phyloP scores from a whole-genome alignment of 1,140 invertebrate species.

The Zaprionus davidi region DNA sequence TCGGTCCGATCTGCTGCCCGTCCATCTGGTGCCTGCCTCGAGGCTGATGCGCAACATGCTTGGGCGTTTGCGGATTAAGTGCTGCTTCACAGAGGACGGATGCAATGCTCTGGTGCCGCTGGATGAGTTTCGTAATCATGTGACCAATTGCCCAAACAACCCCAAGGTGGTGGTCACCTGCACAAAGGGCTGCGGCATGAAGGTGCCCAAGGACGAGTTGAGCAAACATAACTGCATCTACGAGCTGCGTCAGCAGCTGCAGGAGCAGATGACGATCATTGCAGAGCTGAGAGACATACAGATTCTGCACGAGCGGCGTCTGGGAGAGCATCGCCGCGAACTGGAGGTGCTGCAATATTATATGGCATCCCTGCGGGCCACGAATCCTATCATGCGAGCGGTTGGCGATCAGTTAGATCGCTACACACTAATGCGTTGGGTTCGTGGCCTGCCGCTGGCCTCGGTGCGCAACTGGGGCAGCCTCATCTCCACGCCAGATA shows the following conservation, averaged over 20 bases:
- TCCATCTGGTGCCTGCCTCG: conserved; percentile 45
- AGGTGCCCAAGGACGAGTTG: conserved; percentile 67
- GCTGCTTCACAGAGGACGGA: conserved; percentile 48
- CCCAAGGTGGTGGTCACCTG: conserved; percentile 57
- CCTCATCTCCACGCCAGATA: conserved; percentile 63
- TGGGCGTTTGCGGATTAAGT: conserved; percentile 48
- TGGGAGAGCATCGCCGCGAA: conserved; percentile 49
- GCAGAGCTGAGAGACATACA: conserved; percentile 26
- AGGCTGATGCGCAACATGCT: conserved; percentile 71
- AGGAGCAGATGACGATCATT: conserved; percentile 18
- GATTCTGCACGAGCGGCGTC: conserved; percentile 25
- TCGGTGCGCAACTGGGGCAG: conserved; percentile 58
- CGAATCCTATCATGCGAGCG: conserved; percentile 54
- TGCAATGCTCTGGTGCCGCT: conserved; percentile 35
- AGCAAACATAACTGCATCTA: conserved; percentile 55
- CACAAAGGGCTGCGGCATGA: conserved; percentile 58
- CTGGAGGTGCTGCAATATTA: conserved; percentile 66
- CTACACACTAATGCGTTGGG: conserved; percentile 62
- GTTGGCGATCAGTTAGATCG: conserved; percentile 63
- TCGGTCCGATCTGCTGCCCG: conserved; percentile 32
- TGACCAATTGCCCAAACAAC: conserved; percentile 53
- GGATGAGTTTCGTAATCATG: conserved; percentile 54
- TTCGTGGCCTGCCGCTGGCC: conserved; percentile 33
- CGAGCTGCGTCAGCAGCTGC: conserved; percentile 48
- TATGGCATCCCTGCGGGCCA: conserved; percentile 53